Conservation (phyloP, 2,888 invertebrate genomes). For the Chamaedrilus cognettii region DNA sequence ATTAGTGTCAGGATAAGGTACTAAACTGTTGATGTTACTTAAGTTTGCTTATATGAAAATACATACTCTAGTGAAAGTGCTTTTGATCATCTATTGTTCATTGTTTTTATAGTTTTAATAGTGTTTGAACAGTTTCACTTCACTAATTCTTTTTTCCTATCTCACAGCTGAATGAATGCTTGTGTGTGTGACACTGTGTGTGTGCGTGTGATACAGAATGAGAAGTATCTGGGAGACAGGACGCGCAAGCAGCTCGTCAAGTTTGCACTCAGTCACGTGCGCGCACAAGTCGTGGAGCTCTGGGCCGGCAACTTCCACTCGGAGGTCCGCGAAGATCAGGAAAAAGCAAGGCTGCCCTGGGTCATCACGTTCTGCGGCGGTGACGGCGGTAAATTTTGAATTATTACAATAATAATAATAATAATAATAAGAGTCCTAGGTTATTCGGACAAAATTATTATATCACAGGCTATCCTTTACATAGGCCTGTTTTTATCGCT, state of each 20-base stretch:
- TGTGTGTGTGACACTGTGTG: too few species aligned
- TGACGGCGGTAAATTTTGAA: slow-evolving; percentile 33
- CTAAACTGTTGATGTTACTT: too few species aligned
- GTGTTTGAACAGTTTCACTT: neutral
- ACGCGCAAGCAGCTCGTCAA: slow-evolving; percentile 67
- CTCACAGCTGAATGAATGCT: too few species aligned
- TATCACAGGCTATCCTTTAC: too few species aligned
- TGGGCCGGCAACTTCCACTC: slow-evolving; percentile 57
- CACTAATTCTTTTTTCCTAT: neutral
- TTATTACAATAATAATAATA: neutral
- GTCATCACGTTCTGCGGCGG: slow-evolving; percentile 66
- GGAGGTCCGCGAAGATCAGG: slow-evolving; percentile 42
- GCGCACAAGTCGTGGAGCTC: slow-evolving; percentile 59
- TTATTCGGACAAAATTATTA: too few species aligned
- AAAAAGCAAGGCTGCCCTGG: slow-evolving; percentile 61
- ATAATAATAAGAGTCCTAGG: neutral
- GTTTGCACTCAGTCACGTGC: slow-evolving; percentile 68
- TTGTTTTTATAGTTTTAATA: neutral
- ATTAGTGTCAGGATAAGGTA: too few species aligned
- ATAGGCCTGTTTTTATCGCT: too few species aligned
- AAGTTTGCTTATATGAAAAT: too few species aligned
- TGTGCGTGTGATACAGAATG: too few species aligned
- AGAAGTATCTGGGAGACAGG: slow-evolving; percentile 67
- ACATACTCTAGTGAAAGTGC: too few species aligned
- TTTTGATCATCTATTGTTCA: too few species aligned